A percentile compares a stretch with the other conserved stretches of the same genome.
Evolutionary conservation across 2,888 invertebrate species (phyloP).

Genomic region (Zhengitettix transpicula): DNA sequence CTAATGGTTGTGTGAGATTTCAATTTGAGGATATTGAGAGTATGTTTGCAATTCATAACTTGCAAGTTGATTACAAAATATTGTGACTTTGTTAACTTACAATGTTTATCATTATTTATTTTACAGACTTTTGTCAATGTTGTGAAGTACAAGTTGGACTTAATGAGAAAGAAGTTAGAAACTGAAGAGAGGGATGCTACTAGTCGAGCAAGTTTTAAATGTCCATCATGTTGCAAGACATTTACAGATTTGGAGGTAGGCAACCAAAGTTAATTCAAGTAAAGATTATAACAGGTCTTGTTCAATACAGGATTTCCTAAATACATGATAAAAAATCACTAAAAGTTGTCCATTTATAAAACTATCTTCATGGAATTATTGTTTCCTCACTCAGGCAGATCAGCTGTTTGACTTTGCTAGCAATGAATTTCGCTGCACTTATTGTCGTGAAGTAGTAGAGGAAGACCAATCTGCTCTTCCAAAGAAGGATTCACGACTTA

Average conservation of each 20-base stretch:
- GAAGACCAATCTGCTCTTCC: conserved; percentile 89
- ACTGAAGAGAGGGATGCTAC: conserved; percentile 90
- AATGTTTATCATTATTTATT: neutral
- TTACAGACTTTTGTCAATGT: conserved; percentile 80
- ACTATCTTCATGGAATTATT: too few relatives aligned
- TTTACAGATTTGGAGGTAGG: conserved; percentile 92
- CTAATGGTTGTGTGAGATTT: too few relatives aligned
- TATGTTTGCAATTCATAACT: too few relatives aligned
- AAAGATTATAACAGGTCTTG: conserved; percentile 15
- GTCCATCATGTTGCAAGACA: conserved; percentile 77
- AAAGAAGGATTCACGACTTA: conserved; percentile 77
- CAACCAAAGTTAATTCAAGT: too few relatives aligned
- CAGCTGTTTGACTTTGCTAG: conserved; percentile 73
- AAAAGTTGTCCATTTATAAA: too few relatives aligned
- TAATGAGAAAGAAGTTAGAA: conserved; percentile 90
- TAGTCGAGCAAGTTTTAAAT: conserved; percentile 88
- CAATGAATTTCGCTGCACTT: conserved; percentile 78
- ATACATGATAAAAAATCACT: neutral
- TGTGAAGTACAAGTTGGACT: conserved; percentile 90
- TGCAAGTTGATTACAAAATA: too few relatives aligned
- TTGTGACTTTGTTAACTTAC: too few relatives aligned
- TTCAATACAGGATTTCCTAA: neutral
- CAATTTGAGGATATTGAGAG: too few relatives aligned
- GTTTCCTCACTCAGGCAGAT: conserved; percentile 43
- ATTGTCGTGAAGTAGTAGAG: conserved; percentile 75